Percentiles rank a stretch among this genome's conserved stretches.
phyloP scores from a whole-genome alignment of 2,888 invertebrate genomes.

The Strigamia transsilvanica region DNA sequence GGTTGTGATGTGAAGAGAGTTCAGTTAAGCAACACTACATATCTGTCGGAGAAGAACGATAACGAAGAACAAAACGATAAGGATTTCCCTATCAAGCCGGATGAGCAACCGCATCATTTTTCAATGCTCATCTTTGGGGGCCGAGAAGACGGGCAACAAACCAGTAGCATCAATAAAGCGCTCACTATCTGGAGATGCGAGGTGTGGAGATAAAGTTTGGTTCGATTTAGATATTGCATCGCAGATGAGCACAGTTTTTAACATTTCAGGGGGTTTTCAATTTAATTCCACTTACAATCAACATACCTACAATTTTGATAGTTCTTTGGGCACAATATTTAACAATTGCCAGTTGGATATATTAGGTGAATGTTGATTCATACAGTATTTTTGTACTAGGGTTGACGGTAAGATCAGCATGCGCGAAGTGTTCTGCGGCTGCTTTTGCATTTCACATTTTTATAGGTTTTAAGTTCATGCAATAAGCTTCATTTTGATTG shows the following conservation, averaged over 20 bases:
- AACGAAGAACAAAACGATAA: slow-evolving; percentile 5
- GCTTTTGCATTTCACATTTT: not conserved
- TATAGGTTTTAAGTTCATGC: not conserved
- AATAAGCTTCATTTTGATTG: not conserved
- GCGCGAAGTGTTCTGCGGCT: not conserved
- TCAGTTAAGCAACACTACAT: not conserved
- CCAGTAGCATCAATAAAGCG: slow-evolving; percentile 37
- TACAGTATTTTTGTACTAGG: slow-evolving; percentile 15
- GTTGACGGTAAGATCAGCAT: not conserved
- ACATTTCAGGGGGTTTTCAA: not conserved
- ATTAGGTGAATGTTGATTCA: slow-evolving; percentile 25
- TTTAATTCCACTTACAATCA: not conserved
- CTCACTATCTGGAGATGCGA: slow-evolving; percentile 52
- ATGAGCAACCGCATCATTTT: slow-evolving; percentile 59
- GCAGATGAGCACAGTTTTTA: too few relatives aligned
- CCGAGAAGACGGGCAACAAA: slow-evolving; percentile 73
- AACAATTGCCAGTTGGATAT: slow-evolving; percentile 3
- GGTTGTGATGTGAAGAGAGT: slow-evolving; percentile 20
- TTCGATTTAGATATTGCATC: not conserved
- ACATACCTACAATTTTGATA: not conserved
- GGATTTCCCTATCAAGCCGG: not conserved
- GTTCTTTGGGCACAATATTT: slow-evolving; percentile 15
- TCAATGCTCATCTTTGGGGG: slow-evolving; percentile 80
- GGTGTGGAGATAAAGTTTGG: slow-evolving; percentile 50
- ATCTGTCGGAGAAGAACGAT: not conserved